phyloP scores from a whole-genome alignment of 2,113 vertebrate species.

The Zeus faber region DNA sequence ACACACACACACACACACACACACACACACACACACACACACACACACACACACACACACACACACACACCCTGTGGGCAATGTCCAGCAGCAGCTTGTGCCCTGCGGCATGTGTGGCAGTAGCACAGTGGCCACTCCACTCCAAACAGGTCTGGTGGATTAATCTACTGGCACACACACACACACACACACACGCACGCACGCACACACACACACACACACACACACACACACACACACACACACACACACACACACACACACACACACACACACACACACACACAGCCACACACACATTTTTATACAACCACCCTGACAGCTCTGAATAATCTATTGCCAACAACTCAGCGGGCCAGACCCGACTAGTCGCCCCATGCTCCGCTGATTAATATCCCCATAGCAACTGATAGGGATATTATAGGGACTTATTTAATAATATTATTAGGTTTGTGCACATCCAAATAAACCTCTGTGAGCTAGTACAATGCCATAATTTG shows the following conservation, averaged over 20 bases:
- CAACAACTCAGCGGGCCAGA: slow-evolving; percentile 27
- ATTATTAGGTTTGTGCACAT: no score
- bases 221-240: slow-evolving; percentile 14
- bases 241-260: slow-evolving; percentile 8
- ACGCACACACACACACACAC: slow-evolving; percentile 32
- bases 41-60: no score
- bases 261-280: no score
- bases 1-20: slow-evolving; percentile 7
- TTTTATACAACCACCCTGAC: no score
- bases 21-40: not conserved
- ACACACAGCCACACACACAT: no score
- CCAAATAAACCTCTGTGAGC: no score
- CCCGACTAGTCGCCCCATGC: slow-evolving; percentile 16
- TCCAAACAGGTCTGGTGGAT: no score
- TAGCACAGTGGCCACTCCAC: no score
- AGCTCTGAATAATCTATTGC: slow-evolving; percentile 53
- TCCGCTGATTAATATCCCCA: not conserved
- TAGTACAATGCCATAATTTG: no score
- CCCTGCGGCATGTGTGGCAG: slow-evolving; percentile 34
- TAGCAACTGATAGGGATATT: slow-evolving; percentile 8
- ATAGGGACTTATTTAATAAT: no score
- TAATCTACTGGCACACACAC: not conserved
- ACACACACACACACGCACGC: slow-evolving; percentile 28
- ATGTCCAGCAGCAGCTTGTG: slow-evolving; percentile 43
- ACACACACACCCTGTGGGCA: slow-evolving; percentile 42